Evolutionary conservation across 1,140 invertebrate species (phyloP).

Genomic region (Pseudachorutes palmiensis): DNA sequence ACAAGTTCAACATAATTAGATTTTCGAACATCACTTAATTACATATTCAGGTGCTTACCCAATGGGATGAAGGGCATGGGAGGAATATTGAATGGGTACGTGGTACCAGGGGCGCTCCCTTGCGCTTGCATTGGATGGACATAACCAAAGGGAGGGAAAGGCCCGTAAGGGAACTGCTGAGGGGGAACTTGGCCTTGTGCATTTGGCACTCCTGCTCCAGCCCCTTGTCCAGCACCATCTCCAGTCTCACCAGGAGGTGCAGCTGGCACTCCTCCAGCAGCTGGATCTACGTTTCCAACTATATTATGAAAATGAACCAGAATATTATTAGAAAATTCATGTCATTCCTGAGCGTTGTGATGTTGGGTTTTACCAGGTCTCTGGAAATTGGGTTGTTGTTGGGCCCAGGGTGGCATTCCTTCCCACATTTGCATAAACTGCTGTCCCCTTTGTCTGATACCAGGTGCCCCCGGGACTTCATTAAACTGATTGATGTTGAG

Average conservation of each 20-base stretch:
- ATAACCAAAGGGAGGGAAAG: slow-evolving; percentile 10
- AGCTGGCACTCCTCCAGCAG: too few relatives aligned
- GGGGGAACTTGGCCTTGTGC: neutral
- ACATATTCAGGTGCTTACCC: slow-evolving; percentile 16
- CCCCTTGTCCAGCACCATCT: neutral
- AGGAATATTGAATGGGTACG: slow-evolving; percentile 23
- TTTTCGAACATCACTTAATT: neutral
- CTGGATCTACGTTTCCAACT: too few relatives aligned
- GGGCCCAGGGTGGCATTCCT: slow-evolving; percentile 25
- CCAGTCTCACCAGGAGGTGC: too few relatives aligned
- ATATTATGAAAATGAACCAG: too few relatives aligned
- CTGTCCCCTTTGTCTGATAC: neutral
- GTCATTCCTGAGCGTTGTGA: neutral
- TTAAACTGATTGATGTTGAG: slow-evolving; percentile 6
- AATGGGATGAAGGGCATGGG: slow-evolving; percentile 37
- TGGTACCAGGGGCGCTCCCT: neutral
- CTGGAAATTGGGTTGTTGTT: slow-evolving; percentile 14
- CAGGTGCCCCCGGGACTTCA: slow-evolving; percentile 1
- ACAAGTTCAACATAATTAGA: slow-evolving; percentile 1
- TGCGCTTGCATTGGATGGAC: neutral
- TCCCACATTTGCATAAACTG: slow-evolving; percentile 20
- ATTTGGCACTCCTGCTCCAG: neutral
- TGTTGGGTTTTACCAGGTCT: neutral
- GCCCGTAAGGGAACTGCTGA: slow-evolving; percentile 4
- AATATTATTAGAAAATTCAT: too few relatives aligned